Evolutionary conservation across 2,888 invertebrate genomes (phyloP).

Genomic region (Isotomurus palustris): DNA sequence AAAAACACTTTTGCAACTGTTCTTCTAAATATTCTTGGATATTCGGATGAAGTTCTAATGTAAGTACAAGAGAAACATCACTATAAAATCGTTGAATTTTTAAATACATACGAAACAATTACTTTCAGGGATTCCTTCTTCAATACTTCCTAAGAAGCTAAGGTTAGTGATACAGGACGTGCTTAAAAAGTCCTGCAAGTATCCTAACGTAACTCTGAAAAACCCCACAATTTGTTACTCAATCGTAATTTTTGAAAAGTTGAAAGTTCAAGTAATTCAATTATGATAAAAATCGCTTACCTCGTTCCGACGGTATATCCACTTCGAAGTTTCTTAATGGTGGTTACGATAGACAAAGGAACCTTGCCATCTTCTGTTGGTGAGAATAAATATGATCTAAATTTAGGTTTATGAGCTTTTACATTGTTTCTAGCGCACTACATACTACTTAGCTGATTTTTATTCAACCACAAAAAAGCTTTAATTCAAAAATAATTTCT

Average conservation of each 20-base stretch:
- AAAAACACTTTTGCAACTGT: conserved; percentile 73
- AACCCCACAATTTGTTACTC: background rate
- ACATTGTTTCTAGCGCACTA: too few relatives aligned
- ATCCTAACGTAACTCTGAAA: conserved; percentile 84
- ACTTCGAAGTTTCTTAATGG: conserved; percentile 95
- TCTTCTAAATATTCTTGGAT: conserved; percentile 84
- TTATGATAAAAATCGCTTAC: conserved; percentile 47
- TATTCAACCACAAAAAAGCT: too few relatives aligned
- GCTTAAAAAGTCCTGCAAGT: conserved; percentile 87
- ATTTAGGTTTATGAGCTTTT: too few relatives aligned
- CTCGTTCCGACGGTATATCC: conserved; percentile 98
- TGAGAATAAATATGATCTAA: too few relatives aligned
- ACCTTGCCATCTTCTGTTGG: conserved; percentile 88
- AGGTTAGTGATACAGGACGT: conserved; percentile 97
- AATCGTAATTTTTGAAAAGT: background rate
- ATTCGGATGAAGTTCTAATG: conserved; percentile 64
- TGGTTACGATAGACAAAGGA: conserved; percentile 90
- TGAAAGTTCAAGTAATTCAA: background rate
- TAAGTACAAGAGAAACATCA: conserved; percentile 23
- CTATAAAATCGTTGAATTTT: background rate
- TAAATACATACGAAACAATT: conserved; percentile 5
- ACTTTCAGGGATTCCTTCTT: conserved; percentile 77
- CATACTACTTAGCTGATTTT: too few relatives aligned
- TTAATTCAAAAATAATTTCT: too few relatives aligned
- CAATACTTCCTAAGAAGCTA: conserved; percentile 88